Percentiles rank a stretch among this genome's conserved stretches.
Evolutionary conservation across 2,888 invertebrate species (phyloP).

Genomic region (Polyploca ridens): DNA sequence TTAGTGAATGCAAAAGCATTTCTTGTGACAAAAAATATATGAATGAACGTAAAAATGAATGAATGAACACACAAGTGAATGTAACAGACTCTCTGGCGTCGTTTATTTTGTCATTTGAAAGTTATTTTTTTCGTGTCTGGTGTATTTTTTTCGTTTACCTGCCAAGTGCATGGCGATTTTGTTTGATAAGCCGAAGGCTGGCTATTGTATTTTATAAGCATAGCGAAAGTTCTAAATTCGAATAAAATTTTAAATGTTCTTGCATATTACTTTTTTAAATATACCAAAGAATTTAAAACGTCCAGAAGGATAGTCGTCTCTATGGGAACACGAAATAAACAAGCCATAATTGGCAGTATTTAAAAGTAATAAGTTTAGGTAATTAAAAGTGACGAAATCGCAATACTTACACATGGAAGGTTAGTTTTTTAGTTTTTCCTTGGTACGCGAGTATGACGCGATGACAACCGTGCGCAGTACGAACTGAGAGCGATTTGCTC

Average conservation of each 20-base stretch:
- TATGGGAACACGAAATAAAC: no score
- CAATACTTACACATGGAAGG: no score
- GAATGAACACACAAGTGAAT: conserved; percentile 33
- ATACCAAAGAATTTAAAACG: no score
- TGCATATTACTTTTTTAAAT: no score
- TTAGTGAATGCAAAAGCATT: conserved; percentile 36
- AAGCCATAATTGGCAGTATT: no score
- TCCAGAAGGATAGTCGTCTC: no score
- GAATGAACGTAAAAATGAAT: conserved; percentile 49
- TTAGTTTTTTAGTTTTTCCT: no score
- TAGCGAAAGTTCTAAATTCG: neutral
- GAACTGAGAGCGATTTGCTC: no score
- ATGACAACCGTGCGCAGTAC: no score
- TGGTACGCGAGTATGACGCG: no score
- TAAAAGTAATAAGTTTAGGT: no score
- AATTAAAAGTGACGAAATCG: no score
- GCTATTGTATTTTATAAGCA: neutral
- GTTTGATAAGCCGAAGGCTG: conserved; percentile 9
- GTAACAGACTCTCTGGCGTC: conserved; percentile 57
- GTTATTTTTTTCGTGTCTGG: conserved; percentile 31
- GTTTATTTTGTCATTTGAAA: conserved; percentile 53
- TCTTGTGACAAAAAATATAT: conserved; percentile 19
- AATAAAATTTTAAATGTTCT: neutral
- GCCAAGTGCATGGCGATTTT: neutral
- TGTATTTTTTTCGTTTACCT: conserved; percentile 20